Evolutionary conservation across 2,797 vertebrate species (phyloP).

Genomic region (Apogon hyalosoma): DNA sequence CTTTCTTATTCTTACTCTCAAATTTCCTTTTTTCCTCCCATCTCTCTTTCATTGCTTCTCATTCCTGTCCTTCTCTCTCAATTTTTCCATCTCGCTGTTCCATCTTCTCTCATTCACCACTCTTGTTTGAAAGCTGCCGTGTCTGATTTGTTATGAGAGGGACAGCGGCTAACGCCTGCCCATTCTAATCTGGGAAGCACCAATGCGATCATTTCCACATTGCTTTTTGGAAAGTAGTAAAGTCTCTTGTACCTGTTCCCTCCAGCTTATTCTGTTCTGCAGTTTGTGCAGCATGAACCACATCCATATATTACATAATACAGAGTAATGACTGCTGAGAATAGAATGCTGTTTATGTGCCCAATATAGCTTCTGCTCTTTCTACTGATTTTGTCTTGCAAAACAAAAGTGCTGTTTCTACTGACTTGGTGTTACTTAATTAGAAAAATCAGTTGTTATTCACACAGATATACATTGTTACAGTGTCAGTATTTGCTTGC

Average conservation of each 20-base stretch:
- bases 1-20: constrained; percentile 30
- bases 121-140: constrained; percentile 42
- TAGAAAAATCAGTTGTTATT: neutral
- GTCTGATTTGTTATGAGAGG: constrained; percentile 32
- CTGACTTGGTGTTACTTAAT: neutral
- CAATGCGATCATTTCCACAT: constrained; percentile 27
- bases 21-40: constrained; percentile 12
- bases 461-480: neutral
- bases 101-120: constrained; percentile 31
- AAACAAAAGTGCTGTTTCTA: neutral
- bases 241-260: constrained; percentile 28
- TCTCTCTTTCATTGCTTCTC: constrained; percentile 27
- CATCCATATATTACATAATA: constrained; percentile 36
- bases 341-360: constrained; percentile 31
- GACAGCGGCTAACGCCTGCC: constrained; percentile 33
- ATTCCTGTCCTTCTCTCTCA: constrained; percentile 27
- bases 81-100: constrained; percentile 21
- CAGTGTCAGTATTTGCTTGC: neutral
- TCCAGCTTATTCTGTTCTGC: constrained; percentile 8
- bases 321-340: constrained; percentile 41
- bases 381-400: neutral
- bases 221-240: constrained; percentile 16
- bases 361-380: constrained; percentile 11
- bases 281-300: constrained; percentile 28
- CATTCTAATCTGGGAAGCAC: constrained; percentile 41